phyloP scores from a whole-genome alignment of 2,113 vertebrate genomes.

The Sylvicapra grimmia region DNA sequence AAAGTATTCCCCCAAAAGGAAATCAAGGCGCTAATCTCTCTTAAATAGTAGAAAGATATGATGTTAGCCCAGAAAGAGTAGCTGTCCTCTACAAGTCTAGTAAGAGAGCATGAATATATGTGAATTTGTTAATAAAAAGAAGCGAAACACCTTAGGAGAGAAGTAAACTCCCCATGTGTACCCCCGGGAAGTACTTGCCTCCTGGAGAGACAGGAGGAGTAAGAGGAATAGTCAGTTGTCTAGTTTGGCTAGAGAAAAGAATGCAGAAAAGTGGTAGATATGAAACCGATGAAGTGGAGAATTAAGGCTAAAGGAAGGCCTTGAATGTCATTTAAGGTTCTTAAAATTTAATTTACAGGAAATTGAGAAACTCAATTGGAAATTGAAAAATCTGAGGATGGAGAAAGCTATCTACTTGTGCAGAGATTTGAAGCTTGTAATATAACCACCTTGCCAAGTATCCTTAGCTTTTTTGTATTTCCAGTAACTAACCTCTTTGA shows the following conservation, averaged over 20 bases:
- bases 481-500: conserved; percentile 50
- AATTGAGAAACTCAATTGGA: conserved; percentile 43
- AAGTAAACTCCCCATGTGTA: too few relatives aligned
- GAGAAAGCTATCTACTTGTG: conserved; percentile 22
- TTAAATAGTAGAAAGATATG: neutral
- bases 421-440: conserved; percentile 25
- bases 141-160: neutral
- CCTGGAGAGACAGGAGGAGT: neutral
- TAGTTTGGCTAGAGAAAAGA: neutral
- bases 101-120: neutral
- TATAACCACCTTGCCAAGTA: conserved; percentile 28
- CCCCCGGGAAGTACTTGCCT: neutral
- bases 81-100: neutral
- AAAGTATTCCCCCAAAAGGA: neutral
- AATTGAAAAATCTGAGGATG: conserved; percentile 44
- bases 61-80: neutral
- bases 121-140: neutral
- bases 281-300: neutral
- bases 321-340: neutral
- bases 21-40: neutral
- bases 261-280: neutral
- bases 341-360: conserved; percentile 41
- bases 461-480: conserved; percentile 54
- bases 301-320: neutral
- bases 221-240: neutral